Evolutionary conservation across 2,113 vertebrate species (phyloP).

Genomic region (Pelecanus crispus): DNA sequence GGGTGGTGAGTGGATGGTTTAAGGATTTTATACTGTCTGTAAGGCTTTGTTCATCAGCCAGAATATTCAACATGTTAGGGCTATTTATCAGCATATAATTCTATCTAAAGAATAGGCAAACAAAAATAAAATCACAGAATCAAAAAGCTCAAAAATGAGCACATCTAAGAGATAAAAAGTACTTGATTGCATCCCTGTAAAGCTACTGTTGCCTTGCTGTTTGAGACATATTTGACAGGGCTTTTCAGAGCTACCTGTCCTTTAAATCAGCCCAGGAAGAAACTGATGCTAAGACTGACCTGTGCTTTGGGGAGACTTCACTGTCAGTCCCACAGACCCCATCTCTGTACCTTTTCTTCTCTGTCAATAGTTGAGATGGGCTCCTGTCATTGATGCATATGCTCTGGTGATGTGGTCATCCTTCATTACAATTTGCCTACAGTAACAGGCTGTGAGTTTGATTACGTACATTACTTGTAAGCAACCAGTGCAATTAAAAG

Average conservation of each 20-base stretch:
- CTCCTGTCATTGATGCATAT: accelerated
- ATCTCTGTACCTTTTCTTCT: not conserved
- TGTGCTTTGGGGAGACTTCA: not conserved
- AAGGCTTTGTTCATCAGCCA: not conserved
- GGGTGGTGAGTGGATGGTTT: not conserved
- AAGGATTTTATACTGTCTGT: not conserved
- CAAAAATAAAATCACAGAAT: not conserved
- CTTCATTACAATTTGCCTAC: not conserved
- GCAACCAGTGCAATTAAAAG: not conserved
- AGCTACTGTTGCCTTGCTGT: not conserved
- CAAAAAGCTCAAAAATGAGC: not conserved
- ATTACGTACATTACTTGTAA: not conserved
- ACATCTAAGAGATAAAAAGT: not conserved
- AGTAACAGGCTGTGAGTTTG: not conserved
- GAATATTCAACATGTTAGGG: not conserved
- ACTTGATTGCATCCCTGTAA: not conserved
- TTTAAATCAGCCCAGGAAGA: not conserved
- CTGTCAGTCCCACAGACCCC: too few species aligned
- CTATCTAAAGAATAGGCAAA: accelerated
- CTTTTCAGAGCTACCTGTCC: not conserved
- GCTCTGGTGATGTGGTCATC: not conserved
- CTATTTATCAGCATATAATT: not conserved
- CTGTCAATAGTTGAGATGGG: not conserved
- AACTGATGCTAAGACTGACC: not conserved
- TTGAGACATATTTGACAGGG: not conserved